Evolutionary conservation across 2,797 vertebrate species (phyloP), one percentile per base, ranked within the genome.

Genomic region (Halcyon leucocephala): DNA sequence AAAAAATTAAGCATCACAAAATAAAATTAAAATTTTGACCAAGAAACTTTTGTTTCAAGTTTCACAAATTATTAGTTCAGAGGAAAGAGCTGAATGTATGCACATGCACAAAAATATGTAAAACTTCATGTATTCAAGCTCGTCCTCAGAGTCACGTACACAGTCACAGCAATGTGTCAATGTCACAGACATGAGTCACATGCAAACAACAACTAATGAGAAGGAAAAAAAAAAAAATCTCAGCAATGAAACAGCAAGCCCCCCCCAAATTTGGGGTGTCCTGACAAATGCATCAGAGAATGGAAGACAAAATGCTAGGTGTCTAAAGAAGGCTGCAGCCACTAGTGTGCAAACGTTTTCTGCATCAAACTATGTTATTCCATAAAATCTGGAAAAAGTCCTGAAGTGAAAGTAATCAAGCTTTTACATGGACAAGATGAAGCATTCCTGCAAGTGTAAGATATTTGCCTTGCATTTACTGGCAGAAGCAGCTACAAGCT

Each of bases 221-320:
- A 22, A 22, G 3, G 6, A 20, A 44, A 44, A 46, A 46, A 48
- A 52, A 8, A 52, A 39, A 48, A 82, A 52, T 7, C 10, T 83
- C 20, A 60, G 15, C 1, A 19, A 6, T 12, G 24, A 82, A 83
- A 37, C 7, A 61, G 41, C 7, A 64, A 52, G 12, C 1, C 1
- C 3, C 5, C 4, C 3, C 1, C 1, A 22, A 31, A 65, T 19
- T 2, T 48, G 29, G 6, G 20, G 2, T 31, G 8, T 74, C 35
- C 12, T 29, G 10, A 74, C 12, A 81, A 82, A 55, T 42, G 18
- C 16, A 42, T 42, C 7, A 42, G 42, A 42, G 42, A 42, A 42
- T 42, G 42, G 42, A 42, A 42, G 42, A 42, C 42, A 42, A 42
- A 42, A 42, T 42, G 42, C 42, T 42, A 42, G 42, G 42, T 42